Percentiles rank a stretch among this genome's conserved stretches.
Evolutionary conservation across 2,888 invertebrate genomes (phyloP).

Genomic region (Gastrophysa polygoni): DNA sequence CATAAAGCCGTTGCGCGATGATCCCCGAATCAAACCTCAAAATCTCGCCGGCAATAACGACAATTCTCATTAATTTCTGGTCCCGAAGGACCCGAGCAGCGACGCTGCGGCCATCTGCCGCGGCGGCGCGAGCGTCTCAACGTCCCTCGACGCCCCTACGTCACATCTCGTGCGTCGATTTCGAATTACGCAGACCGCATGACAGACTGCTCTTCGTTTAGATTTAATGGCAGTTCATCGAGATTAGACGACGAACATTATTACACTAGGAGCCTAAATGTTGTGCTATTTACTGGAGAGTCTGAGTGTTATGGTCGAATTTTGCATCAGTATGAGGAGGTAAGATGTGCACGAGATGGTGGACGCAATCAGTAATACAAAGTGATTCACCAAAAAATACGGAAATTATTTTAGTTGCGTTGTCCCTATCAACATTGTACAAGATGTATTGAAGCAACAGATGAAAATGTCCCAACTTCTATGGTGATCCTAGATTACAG

Average conservation of each 20-base stretch:
- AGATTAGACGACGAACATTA: neutral
- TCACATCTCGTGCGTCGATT: conserved; percentile 50
- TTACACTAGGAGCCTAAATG: too few species aligned
- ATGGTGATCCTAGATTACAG: too few species aligned
- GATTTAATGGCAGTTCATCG: conserved; percentile 39
- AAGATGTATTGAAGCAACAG: too few species aligned
- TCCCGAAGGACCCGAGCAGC: conserved; percentile 40
- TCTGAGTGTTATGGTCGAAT: too few species aligned
- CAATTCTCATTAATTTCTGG: conserved; percentile 53
- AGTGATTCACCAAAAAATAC: too few species aligned
- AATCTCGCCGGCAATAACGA: conserved; percentile 52
- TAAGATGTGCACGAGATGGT: too few species aligned
- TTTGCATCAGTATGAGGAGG: too few species aligned
- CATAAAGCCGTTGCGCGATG: conserved; percentile 35
- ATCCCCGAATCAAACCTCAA: conserved; percentile 48
- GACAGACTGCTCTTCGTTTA: conserved; percentile 48
- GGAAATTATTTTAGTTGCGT: too few species aligned
- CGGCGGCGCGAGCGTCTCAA: conserved; percentile 30
- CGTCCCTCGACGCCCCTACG: conserved; percentile 41
- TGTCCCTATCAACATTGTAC: too few species aligned
- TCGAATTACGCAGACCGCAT: conserved; percentile 52
- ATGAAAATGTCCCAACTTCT: too few species aligned
- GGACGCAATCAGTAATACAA: too few species aligned
- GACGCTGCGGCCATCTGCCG: conserved; percentile 43
- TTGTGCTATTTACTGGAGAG: too few species aligned